Conservation (phyloP, 2,888 invertebrate genomes). For the Synergus gifuensis region DNA sequence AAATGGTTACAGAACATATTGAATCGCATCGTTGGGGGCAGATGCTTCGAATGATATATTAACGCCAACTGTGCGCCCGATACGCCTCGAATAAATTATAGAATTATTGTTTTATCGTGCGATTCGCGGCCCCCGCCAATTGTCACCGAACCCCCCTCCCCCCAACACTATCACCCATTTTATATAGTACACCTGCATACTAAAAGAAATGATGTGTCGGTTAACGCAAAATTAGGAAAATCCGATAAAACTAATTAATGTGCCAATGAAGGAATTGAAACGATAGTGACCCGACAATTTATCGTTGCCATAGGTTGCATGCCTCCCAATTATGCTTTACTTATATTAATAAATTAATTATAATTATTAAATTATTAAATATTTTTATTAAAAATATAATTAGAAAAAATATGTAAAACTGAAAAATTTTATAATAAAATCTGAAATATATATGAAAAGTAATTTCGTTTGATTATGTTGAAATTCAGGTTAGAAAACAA, state of each 20-base stretch:
- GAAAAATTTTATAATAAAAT: no score
- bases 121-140: slow-evolving; percentile 62
- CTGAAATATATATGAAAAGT: no score
- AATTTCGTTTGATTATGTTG: slow-evolving; percentile 11
- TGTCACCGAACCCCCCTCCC: slow-evolving; percentile 59
- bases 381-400: no score
- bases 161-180: slow-evolving; percentile 14
- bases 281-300: no score
- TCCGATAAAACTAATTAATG: slow-evolving; percentile 28
- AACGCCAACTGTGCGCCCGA: slow-evolving; percentile 76
- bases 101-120: slow-evolving; percentile 77
- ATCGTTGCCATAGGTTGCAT: no score
- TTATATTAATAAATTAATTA: no score
- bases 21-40: slow-evolving; percentile 76
- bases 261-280: slow-evolving; percentile 26
- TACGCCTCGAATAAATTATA: slow-evolving; percentile 76
- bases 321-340: no score
- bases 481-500: slow-evolving; percentile 29
- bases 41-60: slow-evolving; percentile 77
- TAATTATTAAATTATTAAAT: no score
- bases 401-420: no score
- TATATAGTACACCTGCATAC: background rate
- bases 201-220: slow-evolving; percentile 26
- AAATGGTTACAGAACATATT: slow-evolving; percentile 74
- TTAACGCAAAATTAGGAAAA: slow-evolving; percentile 28